Conservation (phyloP, 1,140 invertebrate genomes). For the Aphaenogaster rudis region DNA sequence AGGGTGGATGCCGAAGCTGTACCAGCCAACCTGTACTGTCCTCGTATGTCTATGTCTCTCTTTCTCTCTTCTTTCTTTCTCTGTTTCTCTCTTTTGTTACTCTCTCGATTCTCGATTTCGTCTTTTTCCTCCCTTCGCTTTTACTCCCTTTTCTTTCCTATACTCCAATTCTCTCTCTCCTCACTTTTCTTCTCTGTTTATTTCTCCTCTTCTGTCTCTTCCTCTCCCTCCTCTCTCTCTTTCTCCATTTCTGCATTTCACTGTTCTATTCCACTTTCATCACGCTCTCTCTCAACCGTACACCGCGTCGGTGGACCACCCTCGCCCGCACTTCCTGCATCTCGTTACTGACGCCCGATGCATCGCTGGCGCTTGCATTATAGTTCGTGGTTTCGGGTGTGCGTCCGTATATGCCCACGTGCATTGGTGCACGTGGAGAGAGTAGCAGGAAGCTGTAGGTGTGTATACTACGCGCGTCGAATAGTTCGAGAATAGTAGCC, state of each 20-base stretch:
- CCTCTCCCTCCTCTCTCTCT: background rate
- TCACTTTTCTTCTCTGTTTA: background rate
- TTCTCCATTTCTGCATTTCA: background rate
- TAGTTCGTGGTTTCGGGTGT: slow-evolving; percentile 69
- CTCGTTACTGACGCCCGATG: slow-evolving; percentile 84
- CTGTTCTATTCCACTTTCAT: slow-evolving; percentile 46
- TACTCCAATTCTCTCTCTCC: slow-evolving; percentile 22
- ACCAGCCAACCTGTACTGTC: slow-evolving; percentile 64
- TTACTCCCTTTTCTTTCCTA: slow-evolving; percentile 13
- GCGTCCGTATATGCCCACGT: slow-evolving; percentile 23
- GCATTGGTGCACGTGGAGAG: slow-evolving; percentile 51
- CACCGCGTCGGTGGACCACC: slow-evolving; percentile 21
- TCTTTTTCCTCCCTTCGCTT: slow-evolving; percentile 30
- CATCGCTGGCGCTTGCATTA: slow-evolving; percentile 80
- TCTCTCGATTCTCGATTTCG: slow-evolving; percentile 41
- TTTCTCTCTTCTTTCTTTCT: slow-evolving; percentile 14
- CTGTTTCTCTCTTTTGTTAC: slow-evolving; percentile 31
- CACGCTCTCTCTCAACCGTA: slow-evolving; percentile 7
- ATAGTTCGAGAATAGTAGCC: slow-evolving; percentile 68
- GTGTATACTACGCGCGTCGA: slow-evolving; percentile 30
- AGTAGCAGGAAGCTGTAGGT: slow-evolving; percentile 40
- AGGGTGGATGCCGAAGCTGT: slow-evolving; percentile 55
- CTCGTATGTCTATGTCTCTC: slow-evolving; percentile 4
- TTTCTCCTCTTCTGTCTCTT: slow-evolving; percentile 29
- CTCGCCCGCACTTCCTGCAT: slow-evolving; percentile 83